Evolutionary conservation across 2,888 invertebrate species (phyloP).

Genomic region (Penaeus monodon): DNA sequence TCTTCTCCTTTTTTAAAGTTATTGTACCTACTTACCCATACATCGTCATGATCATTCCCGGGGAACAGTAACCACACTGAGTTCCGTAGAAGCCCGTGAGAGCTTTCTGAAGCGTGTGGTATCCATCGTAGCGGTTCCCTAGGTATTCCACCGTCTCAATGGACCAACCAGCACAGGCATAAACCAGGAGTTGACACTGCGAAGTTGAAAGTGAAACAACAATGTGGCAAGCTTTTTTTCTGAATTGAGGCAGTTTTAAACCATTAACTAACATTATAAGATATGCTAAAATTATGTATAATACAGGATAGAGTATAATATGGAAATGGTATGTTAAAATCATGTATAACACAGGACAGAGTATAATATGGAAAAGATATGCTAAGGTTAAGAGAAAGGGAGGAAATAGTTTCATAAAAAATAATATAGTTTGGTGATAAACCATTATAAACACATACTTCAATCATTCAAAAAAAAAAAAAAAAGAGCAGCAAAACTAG

Average conservation of each 20-base stretch:
- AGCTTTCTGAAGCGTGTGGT: conserved; percentile 76
- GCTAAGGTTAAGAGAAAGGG: no score
- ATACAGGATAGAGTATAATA: no score
- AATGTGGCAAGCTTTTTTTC: neutral
- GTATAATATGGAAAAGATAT: no score
- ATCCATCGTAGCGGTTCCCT: conserved; percentile 77
- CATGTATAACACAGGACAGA: no score
- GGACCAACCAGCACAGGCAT: conserved; percentile 78
- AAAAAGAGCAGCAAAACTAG: neutral
- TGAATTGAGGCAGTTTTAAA: neutral
- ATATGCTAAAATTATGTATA: no score
- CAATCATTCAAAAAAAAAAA: neutral
- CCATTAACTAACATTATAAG: no score
- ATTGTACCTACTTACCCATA: conserved; percentile 73
- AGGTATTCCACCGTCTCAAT: conserved; percentile 81
- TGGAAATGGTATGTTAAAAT: no score
- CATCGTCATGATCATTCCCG: conserved; percentile 85
- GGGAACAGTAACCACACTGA: conserved; percentile 83
- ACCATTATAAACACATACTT: no score
- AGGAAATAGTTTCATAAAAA: no score
- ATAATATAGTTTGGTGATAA: no score
- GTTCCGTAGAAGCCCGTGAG: conserved; percentile 79
- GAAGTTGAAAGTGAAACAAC: neutral
- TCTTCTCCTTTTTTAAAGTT: neutral
- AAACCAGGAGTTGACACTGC: conserved; percentile 76